Conservation (phyloP, 2,888 invertebrate genomes). For the Subacronicta megacephala region DNA sequence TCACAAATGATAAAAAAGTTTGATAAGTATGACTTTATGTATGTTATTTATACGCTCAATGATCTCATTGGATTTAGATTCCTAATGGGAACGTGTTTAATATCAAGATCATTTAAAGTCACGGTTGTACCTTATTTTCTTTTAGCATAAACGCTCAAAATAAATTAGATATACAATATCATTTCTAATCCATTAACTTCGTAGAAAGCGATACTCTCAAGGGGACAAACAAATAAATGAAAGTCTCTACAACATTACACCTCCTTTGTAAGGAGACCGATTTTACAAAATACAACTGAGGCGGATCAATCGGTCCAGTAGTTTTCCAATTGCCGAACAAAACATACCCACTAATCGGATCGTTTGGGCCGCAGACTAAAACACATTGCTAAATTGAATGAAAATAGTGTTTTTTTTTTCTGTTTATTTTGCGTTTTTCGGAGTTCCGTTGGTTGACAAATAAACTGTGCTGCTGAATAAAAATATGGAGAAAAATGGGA, state of each 20-base stretch:
- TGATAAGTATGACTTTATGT: too few relatives aligned
- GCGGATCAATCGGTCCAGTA: constrained; percentile 29
- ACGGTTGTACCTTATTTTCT: too few relatives aligned
- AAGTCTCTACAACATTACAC: not conserved
- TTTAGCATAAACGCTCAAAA: too few relatives aligned
- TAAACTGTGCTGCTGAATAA: constrained; percentile 11
- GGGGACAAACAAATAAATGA: not conserved
- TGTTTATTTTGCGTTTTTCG: constrained; percentile 10
- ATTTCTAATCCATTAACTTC: too few relatives aligned
- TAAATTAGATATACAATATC: too few relatives aligned
- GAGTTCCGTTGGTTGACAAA: not conserved
- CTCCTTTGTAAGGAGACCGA: not conserved
- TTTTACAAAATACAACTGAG: constrained; percentile 24
- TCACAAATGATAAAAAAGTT: too few relatives aligned
- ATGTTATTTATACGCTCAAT: too few relatives aligned
- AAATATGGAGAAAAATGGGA: constrained; percentile 1
- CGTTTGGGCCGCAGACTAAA: constrained; percentile 30
- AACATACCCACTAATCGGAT: constrained; percentile 39
- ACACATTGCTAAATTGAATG: constrained; percentile 38
- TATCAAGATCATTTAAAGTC: too few relatives aligned
- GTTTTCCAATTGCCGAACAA: constrained; percentile 50
- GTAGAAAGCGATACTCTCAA: too few relatives aligned
- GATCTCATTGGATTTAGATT: too few relatives aligned
- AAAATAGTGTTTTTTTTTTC: constrained; percentile 13
- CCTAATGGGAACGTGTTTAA: too few relatives aligned